Base-by-base conservation (phyloP, 2,113 vertebrate species). In the Ranitomeya imitator region DNA sequence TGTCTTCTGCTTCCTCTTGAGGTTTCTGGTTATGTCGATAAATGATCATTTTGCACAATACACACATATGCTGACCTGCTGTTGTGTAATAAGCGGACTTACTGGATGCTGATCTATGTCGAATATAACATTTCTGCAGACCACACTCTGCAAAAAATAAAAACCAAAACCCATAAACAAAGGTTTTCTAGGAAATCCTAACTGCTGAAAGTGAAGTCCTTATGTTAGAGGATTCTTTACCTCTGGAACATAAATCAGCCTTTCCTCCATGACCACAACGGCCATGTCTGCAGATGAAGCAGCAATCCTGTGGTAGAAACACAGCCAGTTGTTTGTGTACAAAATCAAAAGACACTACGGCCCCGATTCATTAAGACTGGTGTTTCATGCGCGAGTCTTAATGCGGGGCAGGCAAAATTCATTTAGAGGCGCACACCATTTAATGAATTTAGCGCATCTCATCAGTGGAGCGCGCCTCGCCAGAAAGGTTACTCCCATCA, bases 161-260 rank as follows among this genome's bases (percentile, higher is more conserved):
- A 19, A 76, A 76, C 37, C 14, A 76, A 76, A 76, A 4, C 45
- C 16, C 16, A 19, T 23, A 71, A 84, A 84, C 79, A 84, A 84
- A 67, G 5, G 65, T 54, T 69, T 84, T 84, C 82, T 84, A 71
- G 61, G 82, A 84, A 84, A 67, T 83, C 37, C 37, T 83, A 26
- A 71, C 3, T 55, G 51, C 51, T 55, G 26, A 52, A 7, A 54
- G 61, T 45, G 37, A 45, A 45, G 2, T 65, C 37, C 69, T 51
- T 11, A 37, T 60, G 54, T 18, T 14, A 4, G n/a, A 55, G 82
- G 19, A 16, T 23, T 69, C 37, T 69, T 84, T 26, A 26, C 7
- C 19, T 71, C 2, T 7, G 1, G 55, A 67, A 8, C 31, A 11
- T 45, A 45, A 26, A 16, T 69, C 45, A 13, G 31, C 12, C 19